Evolutionary conservation across 37 sponge, comb jelly and placozoan genomes (phyloP), one percentile per base, ranked within the genome.

Genomic region (Corticium candelabrum): DNA sequence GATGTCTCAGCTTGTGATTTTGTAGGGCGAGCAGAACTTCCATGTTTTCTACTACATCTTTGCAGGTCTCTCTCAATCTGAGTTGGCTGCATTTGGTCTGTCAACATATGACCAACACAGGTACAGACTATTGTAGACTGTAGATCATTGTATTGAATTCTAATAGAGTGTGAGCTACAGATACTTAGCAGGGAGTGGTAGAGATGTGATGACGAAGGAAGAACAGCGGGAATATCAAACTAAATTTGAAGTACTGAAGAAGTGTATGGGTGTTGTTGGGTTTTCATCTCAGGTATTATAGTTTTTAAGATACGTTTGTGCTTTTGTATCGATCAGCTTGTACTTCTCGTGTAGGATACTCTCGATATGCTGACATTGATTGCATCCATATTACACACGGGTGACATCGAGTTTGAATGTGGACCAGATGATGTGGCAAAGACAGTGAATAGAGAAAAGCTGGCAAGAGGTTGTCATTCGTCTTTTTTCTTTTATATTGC

Each of bases 31-130:
- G 36, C 33, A 32, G 5, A 70, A 70, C 36, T 70, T 70, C 36
- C 73, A 70, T 32, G 31, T 70, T 32, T 70, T 70, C 73, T 70
- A 70, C 73, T 70, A 29, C 5, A n/a, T 70, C n/a, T 70, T 70
- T 29, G 73, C 73, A 7, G 73, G 73, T 33, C 11, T 50, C 62
- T 11, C 11, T 50, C 62, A 21, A 27, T 21, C 15, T 21, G 21
- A 50, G 11, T 50, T 50, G 62, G 11, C 62, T 21, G 15, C 11
- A 50, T 50, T 50, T 21, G 62, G 62, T 21, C 21, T 50, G 21
- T 50, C 62, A 27, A 27, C 62, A 27, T 21, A 27, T 21, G 21
- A 50, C 21, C 15, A 50, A 50, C 62, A 50, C 21, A 11, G 62
- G 11, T n/a, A n/a, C n/a, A n/a, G n/a, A n/a, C n/a, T n/a, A n/a